Evolutionary conservation across 2,113 vertebrate genomes (phyloP).

Genomic region (Myotis yumanensis): DNA sequence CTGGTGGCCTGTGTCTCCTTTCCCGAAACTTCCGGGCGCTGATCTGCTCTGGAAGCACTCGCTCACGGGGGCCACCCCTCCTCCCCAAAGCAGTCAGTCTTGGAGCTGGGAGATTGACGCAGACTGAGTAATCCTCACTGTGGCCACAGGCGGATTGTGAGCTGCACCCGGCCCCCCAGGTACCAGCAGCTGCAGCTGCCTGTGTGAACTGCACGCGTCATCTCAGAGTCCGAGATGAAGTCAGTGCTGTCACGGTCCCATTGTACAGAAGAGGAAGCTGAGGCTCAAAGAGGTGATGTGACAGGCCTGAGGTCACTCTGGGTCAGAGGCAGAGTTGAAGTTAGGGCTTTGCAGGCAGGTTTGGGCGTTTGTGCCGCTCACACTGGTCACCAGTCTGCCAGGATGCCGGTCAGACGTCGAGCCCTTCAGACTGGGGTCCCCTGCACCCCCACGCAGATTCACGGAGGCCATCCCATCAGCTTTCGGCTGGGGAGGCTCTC

Average conservation of each 20-base stretch:
- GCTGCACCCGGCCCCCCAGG: not conserved
- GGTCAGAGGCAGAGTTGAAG: not conserved
- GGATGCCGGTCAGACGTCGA: not conserved
- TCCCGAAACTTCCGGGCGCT: not conserved
- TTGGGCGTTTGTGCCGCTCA: not conserved
- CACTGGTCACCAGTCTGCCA: not conserved
- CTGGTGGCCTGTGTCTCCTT: not conserved
- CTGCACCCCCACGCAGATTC: not conserved
- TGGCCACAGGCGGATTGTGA: fast-evolving
- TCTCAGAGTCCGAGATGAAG: fast-evolving
- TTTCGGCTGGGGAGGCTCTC: not conserved
- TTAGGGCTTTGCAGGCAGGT: not conserved
- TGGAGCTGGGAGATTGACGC: not conserved
- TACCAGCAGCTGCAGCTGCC: not conserved
- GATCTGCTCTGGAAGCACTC: not conserved
- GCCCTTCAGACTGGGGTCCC: not conserved
- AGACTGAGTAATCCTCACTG: fast-evolving
- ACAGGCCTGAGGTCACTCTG: not conserved
- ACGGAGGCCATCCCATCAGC: not conserved
- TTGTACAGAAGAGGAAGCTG: not conserved
- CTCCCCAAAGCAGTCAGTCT: not conserved
- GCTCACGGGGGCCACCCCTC: not conserved
- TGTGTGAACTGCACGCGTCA: fast-evolving
- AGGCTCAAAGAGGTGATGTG: not conserved
- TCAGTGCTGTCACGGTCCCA: not conserved